Base-by-base conservation (phyloP, 2,797 vertebrate species). In the Trachurus trachurus region DNA sequence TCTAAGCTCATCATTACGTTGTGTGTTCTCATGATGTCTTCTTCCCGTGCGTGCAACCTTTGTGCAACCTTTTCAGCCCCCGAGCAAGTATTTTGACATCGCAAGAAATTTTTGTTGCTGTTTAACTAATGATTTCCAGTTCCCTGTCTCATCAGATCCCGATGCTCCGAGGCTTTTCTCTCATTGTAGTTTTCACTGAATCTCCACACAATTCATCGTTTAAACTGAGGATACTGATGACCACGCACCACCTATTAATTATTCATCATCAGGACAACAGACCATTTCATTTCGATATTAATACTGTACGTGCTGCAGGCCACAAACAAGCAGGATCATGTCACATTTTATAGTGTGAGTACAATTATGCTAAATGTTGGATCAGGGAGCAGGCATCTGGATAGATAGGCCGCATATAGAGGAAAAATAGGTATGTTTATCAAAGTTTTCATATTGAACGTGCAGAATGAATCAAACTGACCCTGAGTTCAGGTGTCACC, bases 111-210 rank as follows among this genome's bases (percentile, higher is more conserved):
- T 15, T 19, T 81, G 40, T 63, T 65, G 34, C 59, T 75, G 63
- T 74, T 66, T 52, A 34, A 54, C 29, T 47, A 39, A 71, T 68
- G 13, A 66, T 40, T 56, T 62, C 10, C 22, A 13, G 7, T 56
- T 50, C 49, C 21, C 61, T 62, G 42, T 71, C 13, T 78, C 70
- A 53, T 31, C 70, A 96, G 96, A 89, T 97, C 74, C 96, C 96
- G 95, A 95, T 96, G 96, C 92, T 94, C 90, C 94, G 96, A 49
- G 96, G 96, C 4, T 70, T 92, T 97, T 16, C 95, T 95, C 0
- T 96, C 95, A 44, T 86, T 97, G 95, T 96, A 0, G 94, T 96
- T 4, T 97, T 96, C 89, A 96, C 96, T 15, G 96, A 95, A 75
- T 96, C 96, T 1, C 84, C 96, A 42, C 44, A 11, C 1, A 1